phyloP scores from a whole-genome alignment of 2,113 vertebrate genomes.

The Eurystomus gularis region DNA sequence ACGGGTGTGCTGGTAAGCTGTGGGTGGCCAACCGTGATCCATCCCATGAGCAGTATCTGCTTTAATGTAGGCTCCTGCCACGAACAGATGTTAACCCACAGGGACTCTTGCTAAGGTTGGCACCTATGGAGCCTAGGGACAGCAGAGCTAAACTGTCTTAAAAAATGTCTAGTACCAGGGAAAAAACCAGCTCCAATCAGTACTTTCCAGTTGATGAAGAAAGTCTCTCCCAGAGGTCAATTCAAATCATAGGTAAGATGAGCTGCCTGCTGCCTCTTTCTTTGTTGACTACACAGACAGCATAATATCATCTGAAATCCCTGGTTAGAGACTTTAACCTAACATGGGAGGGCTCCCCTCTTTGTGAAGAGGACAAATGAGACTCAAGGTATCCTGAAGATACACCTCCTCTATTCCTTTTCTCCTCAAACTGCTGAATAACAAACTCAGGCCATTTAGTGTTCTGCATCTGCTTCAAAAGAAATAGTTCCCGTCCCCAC shows the following conservation, averaged over 20 bases:
- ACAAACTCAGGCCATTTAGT: not conserved
- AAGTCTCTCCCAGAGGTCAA: not conserved
- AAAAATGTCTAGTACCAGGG: not conserved
- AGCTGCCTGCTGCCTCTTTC: not conserved
- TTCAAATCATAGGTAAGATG: not conserved
- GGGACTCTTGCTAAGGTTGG: not conserved
- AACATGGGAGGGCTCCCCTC: not conserved
- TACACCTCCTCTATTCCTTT: not conserved
- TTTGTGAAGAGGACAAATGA: not conserved
- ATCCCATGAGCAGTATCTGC: not conserved
- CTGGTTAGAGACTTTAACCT: not conserved
- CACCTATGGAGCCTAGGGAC: not conserved
- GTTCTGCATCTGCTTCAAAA: not conserved
- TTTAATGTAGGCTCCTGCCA: not conserved
- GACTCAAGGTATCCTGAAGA: not conserved
- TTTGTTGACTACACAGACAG: not conserved
- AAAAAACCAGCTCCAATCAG: not conserved
- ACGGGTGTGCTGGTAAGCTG: not conserved
- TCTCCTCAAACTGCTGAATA: not conserved
- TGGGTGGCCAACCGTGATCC: accelerated
- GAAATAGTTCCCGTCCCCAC: not conserved
- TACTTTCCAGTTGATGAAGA: not conserved
- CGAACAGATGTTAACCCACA: not conserved
- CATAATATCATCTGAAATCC: not conserved
- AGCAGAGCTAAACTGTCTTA: not conserved